phyloP scores from a whole-genome alignment of 2,113 vertebrate species.

The Hystrix brachyura region DNA sequence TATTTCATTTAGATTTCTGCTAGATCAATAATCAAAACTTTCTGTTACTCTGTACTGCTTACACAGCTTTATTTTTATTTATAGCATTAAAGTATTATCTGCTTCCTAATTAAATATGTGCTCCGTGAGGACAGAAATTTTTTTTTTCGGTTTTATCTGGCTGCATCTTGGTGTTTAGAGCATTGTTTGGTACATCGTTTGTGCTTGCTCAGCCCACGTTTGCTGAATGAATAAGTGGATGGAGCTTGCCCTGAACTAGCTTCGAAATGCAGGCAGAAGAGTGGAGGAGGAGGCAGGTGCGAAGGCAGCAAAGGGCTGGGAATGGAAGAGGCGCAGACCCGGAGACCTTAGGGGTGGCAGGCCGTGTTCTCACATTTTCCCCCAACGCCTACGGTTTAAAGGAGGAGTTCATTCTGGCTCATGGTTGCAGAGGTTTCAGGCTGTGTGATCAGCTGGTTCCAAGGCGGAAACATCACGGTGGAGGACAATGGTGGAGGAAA shows the following conservation, averaged over 20 bases:
- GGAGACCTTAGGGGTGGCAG: accelerated
- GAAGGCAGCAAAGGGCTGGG: not conserved
- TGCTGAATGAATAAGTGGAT: not conserved
- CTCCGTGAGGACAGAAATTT: not conserved
- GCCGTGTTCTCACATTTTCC: not conserved
- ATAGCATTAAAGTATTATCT: not conserved
- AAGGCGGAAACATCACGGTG: not conserved
- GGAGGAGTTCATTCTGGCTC: not conserved
- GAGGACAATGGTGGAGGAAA: not conserved
- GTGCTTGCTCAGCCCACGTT: not conserved
- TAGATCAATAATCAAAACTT: not conserved
- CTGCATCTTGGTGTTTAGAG: not conserved
- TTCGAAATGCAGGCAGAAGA: not conserved
- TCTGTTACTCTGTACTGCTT: not conserved
- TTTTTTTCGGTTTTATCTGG: not conserved
- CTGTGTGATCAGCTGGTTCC: not conserved
- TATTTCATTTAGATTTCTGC: not conserved
- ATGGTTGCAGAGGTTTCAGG: not conserved
- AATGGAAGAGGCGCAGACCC: not conserved
- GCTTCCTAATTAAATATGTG: not conserved
- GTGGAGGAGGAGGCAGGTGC: not conserved
- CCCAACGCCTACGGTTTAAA: not conserved
- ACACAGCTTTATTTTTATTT: not conserved
- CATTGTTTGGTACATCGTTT: not conserved
- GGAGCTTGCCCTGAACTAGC: not conserved